Base-by-base conservation (phyloP, 1,140 invertebrate species). In the Hypsibius dujardini region DNA sequence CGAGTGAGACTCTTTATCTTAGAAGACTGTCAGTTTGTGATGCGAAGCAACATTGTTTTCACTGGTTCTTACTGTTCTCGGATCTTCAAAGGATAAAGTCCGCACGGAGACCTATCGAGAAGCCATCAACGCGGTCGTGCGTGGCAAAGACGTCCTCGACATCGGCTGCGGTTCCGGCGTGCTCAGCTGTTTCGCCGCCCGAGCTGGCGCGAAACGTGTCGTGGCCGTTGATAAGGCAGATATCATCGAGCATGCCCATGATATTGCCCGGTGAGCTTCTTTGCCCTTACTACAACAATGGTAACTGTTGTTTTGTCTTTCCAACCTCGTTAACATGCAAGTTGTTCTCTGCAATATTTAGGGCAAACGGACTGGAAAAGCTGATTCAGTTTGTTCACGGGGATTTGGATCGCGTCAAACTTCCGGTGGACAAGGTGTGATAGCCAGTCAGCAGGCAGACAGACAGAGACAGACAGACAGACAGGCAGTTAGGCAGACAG, bases 361-460 rank as follows among this genome's bases (percentile, higher is more conserved):
- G 62, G 3, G 62, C 12, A 42, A 67, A 67, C 45, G 42, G 42
- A 12, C 62, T 67, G 45, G 62, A 12, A 7, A 42, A 67, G 3
- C 7, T 12, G 42, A 67, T 67, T 42, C 62, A 42, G 3, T 67
- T 67, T 67, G 45, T 67, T 42, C 62, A 67, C 45, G 62, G 7
- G 3, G 62, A 67, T 42, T 42, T 67, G 62, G 62, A 67, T 42
- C 7, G 45, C 12, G 42, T 42, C 7, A 12, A 42, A 42, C 62
- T 67, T 67, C 62, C 62, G 42, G 3, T 67, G 12, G 62, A 67
- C 7, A 67, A 67, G 62, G 62, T 67, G n/a, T n/a, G n/a, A n/a
- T n/a, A n/a, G n/a, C n/a, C n/a, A n/a, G n/a, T n/a, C n/a, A n/a
- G n/a, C n/a, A n/a, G n/a, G n/a, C n/a, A n/a, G n/a, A n/a, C n/a